Percentiles rank a stretch among this genome's conserved stretches.
These are phyloP conservation scores for Cancer borealis DNA, from an alignment of 2,888 invertebrate species.

Conservation along the genomic window DNA sequence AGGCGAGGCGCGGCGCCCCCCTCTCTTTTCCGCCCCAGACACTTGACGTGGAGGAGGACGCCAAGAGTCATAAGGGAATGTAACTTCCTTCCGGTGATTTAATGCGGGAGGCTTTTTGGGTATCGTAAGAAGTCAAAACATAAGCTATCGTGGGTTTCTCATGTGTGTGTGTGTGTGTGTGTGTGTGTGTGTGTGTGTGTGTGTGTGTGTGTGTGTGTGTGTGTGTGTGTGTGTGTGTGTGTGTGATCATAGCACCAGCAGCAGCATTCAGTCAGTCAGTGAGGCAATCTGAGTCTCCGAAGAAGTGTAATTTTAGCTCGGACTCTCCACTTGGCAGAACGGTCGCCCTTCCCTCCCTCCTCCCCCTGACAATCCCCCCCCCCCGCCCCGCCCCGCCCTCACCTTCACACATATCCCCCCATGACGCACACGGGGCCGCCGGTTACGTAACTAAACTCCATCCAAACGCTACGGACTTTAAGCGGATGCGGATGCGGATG, in stretches of 20 bases:
- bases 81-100: not conserved
- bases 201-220: not conserved
- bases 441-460: not conserved
- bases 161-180: conserved; percentile 9
- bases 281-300: not conserved
- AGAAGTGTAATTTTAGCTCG: conserved; percentile 4
- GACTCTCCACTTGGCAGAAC: not conserved
- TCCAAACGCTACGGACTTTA: not conserved
- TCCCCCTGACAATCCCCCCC: not conserved
- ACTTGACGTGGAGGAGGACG: not conserved
- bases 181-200: conserved; percentile 32
- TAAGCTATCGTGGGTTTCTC: not conserved
- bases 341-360: not conserved
- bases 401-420: not conserved
- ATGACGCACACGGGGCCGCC: not conserved
- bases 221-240: not conserved
- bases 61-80: not conserved
- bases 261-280: not conserved
- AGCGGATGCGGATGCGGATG: not conserved
- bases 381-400: not conserved
- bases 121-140: not conserved
- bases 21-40: not conserved
- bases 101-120: not conserved
- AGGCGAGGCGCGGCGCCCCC: not conserved
- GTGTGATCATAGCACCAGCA: not conserved